phyloP scores from a whole-genome alignment of 1,140 invertebrate species.

The honey bee (Apis mellifera) region DNA sequence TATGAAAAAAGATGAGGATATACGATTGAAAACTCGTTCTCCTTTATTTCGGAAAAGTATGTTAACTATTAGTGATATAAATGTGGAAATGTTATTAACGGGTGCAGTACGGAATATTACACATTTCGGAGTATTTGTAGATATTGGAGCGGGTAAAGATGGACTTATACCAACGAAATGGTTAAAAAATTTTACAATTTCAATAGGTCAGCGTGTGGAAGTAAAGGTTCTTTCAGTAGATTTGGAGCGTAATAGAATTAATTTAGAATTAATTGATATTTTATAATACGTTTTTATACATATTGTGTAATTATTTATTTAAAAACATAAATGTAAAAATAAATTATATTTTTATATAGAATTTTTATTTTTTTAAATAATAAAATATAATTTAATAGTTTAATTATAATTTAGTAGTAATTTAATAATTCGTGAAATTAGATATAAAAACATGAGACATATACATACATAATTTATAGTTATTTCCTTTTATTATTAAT shows the following conservation, averaged over 20 bases:
- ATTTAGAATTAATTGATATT: conserved; percentile 75
- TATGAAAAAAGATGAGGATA: conserved; percentile 85
- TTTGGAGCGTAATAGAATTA: conserved; percentile 79
- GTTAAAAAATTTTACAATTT: conserved; percentile 83
- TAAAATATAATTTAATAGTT: background rate
- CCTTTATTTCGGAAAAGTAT: conserved; percentile 87
- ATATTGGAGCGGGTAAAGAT: conserved; percentile 90
- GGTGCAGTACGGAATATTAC: conserved; percentile 91
- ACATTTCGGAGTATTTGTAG: conserved; percentile 95
- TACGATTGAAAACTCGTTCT: conserved; percentile 83
- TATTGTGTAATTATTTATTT: background rate
- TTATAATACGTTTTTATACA: conserved; percentile 25
- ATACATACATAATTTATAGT: no score
- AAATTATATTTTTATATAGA: conserved; percentile 1
- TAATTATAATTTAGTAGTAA: no score
- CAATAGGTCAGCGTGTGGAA: conserved; percentile 88
- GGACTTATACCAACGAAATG: conserved; percentile 89
- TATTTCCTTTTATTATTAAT: no score
- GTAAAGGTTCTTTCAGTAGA: conserved; percentile 84
- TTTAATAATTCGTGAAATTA: background rate
- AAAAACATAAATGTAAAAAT: background rate
- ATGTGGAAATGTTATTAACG: conserved; percentile 81
- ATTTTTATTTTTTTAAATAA: background rate
- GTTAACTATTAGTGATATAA: conserved; percentile 84
- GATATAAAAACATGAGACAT: background rate